A percentile compares a stretch with the other conserved stretches of the same genome.
Conservation (phyloP, 2,888 invertebrate genomes). For the Calameuta filiformis region DNA sequence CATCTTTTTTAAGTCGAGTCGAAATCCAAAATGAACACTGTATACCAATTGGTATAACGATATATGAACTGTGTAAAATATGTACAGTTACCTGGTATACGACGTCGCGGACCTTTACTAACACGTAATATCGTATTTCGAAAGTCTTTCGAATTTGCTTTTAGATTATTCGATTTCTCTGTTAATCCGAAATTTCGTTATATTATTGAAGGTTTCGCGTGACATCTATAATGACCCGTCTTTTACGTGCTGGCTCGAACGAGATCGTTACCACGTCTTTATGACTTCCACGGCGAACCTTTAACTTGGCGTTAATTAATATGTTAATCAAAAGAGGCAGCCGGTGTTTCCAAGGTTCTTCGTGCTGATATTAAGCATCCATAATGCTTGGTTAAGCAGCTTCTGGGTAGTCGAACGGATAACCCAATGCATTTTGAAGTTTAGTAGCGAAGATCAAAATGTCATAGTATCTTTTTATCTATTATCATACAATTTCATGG, state of each 20-base stretch:
- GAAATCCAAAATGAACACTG: background rate
- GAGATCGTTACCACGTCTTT: slow-evolving; percentile 32
- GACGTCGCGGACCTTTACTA: background rate
- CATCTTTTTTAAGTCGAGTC: background rate
- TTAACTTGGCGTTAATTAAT: slow-evolving; percentile 35
- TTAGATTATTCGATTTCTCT: background rate
- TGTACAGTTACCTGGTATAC: background rate
- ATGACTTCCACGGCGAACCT: slow-evolving; percentile 15
- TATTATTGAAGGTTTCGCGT: background rate
- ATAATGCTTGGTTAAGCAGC: background rate
- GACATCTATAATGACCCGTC: background rate
- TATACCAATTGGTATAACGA: background rate
- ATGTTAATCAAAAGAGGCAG: slow-evolving; percentile 34
- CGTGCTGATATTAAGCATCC: slow-evolving; percentile 1
- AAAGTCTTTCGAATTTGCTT: background rate
- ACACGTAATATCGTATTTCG: background rate
- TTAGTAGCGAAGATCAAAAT: background rate
- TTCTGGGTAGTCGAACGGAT: background rate
- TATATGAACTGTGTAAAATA: background rate
- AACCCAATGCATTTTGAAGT: background rate
- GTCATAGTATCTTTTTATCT: background rate
- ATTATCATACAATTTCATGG: background rate
- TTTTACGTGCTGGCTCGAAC: background rate
- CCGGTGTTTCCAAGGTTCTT: background rate
- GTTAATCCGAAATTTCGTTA: background rate